Percentiles rank a stretch among this genome's conserved stretches.
These are phyloP conservation scores for Scylla paramamosain DNA, from an alignment of 1,140 invertebrate genomes.

Conservation along the genomic window DNA sequence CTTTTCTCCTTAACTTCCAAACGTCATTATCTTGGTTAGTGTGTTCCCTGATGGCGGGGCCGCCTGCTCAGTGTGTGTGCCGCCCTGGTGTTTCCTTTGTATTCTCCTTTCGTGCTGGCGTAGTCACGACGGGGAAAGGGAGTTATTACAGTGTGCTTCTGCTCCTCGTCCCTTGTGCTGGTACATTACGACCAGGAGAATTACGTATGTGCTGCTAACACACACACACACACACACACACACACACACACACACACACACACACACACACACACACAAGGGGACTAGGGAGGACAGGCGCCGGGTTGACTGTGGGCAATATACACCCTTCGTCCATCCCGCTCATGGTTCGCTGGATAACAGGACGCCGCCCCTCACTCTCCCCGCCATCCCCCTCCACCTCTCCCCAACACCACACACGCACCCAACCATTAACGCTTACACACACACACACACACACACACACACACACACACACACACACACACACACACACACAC, in stretches of 20 bases:
- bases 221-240: conserved; percentile 15
- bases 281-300: too few relatives aligned
- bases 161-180: not conserved
- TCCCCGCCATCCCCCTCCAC: too few relatives aligned
- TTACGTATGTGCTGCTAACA: not conserved
- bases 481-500: too few relatives aligned
- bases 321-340: too few relatives aligned
- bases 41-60: not conserved
- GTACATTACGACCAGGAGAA: not conserved
- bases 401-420: too few relatives aligned
- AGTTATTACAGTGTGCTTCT: not conserved
- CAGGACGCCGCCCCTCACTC: too few relatives aligned
- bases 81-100: not conserved
- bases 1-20: not conserved
- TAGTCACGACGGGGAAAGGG: not conserved
- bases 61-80: not conserved
- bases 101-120: not conserved
- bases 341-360: too few relatives aligned
- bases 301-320: too few relatives aligned
- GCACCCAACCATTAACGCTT: too few relatives aligned
- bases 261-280: conserved; percentile 10
- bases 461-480: too few relatives aligned
- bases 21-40: not conserved
- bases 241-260: conserved; percentile 4
- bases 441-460: too few relatives aligned